Conservation (phyloP, 92 coral and sea anemone species). For the Actinostola sp. region DNA sequence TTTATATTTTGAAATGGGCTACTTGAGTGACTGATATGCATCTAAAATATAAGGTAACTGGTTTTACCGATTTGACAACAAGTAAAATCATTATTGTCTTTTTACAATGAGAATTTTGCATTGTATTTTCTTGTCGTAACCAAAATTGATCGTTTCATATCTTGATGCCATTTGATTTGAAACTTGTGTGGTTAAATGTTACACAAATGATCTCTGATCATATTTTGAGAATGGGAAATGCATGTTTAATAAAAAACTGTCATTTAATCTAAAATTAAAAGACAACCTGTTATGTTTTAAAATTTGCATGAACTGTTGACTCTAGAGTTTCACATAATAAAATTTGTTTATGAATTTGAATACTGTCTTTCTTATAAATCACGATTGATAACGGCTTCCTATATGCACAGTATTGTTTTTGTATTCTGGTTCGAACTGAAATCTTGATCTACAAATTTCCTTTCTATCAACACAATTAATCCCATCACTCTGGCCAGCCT, state of each 20-base stretch:
- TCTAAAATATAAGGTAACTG: no score
- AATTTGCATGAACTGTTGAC: conserved; percentile 12
- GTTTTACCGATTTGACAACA: no score
- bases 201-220: background rate
- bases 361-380: background rate
- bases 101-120: no score
- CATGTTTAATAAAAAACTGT: background rate
- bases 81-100: no score
- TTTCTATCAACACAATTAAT: background rate
- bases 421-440: background rate
- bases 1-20: no score
- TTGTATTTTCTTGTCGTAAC: no score
- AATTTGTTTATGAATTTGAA: conserved; percentile 7
- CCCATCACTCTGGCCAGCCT: background rate
- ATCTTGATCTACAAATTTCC: background rate
- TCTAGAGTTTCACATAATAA: conserved; percentile 2
- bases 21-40: no score
- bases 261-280: background rate
- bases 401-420: background rate
- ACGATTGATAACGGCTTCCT: conserved; percentile 10
- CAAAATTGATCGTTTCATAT: background rate
- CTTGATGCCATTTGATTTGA: background rate
- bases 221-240: background rate
- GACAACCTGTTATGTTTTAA: conserved; percentile 1
- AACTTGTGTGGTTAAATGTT: background rate